These are phyloP conservation scores for Botrylloides violaceus DNA, from an alignment of 23 tunicate genomes.

Conservation along the genomic window DNA sequence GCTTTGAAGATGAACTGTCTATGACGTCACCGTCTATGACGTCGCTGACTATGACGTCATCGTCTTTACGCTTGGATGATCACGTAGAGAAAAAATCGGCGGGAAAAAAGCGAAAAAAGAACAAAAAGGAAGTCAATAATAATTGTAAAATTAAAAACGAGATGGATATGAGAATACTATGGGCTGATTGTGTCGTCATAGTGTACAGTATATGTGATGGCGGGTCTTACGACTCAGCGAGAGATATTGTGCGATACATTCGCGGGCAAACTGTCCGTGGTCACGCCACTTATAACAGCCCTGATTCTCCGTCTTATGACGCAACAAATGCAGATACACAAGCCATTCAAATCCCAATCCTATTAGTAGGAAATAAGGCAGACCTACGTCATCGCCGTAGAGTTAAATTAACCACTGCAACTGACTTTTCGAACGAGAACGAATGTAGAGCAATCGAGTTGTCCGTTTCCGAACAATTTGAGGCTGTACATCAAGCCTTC, in stretches of 20 bases:
- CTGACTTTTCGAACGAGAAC: background rate
- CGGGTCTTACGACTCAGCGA: slow-evolving; percentile 9
- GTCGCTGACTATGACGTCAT: background rate
- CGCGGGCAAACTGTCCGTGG: slow-evolving; percentile 7
- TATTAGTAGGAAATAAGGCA: slow-evolving; percentile 9
- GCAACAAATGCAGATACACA: background rate
- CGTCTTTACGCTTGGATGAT: too few relatives aligned
- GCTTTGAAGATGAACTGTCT: background rate
- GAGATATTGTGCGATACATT: slow-evolving; percentile 17
- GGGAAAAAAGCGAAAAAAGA: background rate
- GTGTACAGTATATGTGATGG: slow-evolving; percentile 23
- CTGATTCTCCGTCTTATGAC: background rate
- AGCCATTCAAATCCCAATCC: slow-evolving; percentile 2
- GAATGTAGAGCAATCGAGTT: slow-evolving; percentile 1
- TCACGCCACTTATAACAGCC: background rate
- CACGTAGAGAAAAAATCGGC: background rate
- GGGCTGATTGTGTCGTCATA: slow-evolving; percentile 23
- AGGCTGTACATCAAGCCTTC: slow-evolving; percentile 8
- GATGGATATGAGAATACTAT: slow-evolving; percentile 1
- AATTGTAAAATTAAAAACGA: background rate
- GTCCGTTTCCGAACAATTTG: slow-evolving; percentile 7
- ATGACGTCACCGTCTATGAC: background rate
- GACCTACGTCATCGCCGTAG: slow-evolving; percentile 6
- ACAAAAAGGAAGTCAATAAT: background rate
- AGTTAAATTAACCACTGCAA: background rate